phyloP scores from a whole-genome alignment of 2,797 vertebrate species.

The Syndactyla subalaris region DNA sequence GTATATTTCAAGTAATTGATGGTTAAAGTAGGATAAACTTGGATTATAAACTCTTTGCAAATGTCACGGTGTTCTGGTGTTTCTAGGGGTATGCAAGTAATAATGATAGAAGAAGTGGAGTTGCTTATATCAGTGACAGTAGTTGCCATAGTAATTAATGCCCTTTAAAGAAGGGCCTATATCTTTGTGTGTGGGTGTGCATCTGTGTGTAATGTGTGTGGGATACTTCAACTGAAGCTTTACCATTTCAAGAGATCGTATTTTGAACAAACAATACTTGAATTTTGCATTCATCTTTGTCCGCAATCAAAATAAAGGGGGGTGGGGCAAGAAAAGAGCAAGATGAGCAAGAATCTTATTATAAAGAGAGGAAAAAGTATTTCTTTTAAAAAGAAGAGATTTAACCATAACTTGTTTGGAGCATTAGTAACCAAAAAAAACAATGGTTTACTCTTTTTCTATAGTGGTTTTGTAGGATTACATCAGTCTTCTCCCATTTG shows the following conservation, averaged over 20 bases:
- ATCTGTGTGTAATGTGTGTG: slow-evolving; percentile 13
- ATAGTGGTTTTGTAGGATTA: not conserved
- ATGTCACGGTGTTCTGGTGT: not conserved
- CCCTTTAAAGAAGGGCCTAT: not conserved
- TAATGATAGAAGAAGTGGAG: not conserved
- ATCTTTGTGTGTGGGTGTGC: slow-evolving; percentile 17
- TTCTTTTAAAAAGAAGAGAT: not conserved
- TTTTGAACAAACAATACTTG: not conserved
- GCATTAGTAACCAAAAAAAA: not conserved
- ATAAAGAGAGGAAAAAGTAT: not conserved
- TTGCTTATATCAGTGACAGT: not conserved
- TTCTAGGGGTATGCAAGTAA: not conserved
- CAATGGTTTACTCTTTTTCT: not conserved
- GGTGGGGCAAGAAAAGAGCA: not conserved
- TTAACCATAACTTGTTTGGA: not conserved
- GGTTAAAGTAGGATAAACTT: not conserved
- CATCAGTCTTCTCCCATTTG: not conserved
- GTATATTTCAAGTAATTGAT: not conserved
- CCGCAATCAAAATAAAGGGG: not conserved
- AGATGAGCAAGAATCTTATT: not conserved
- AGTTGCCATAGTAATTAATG: slow-evolving; percentile 69
- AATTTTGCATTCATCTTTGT: not conserved
- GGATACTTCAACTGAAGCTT: slow-evolving; percentile 2
- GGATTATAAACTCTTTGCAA: not conserved
- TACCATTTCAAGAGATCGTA: not conserved